These are phyloP conservation scores for Homarus americanus DNA, from an alignment of 1,140 invertebrate species.

Conservation along the genomic window DNA sequence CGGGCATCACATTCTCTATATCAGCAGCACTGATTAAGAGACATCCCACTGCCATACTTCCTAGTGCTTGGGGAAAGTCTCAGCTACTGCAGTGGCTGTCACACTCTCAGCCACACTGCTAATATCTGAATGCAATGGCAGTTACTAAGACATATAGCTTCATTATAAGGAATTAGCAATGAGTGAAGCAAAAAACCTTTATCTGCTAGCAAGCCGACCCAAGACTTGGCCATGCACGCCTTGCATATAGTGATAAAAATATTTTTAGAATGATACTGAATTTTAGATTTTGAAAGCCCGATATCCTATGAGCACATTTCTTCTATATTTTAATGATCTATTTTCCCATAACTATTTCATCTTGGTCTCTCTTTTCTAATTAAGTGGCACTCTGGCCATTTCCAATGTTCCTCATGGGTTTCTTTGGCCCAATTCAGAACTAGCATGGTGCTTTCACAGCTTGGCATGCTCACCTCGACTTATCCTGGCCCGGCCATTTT, in stretches of 20 bases:
- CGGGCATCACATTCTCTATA: background rate
- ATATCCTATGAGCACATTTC: slow-evolving; percentile 49
- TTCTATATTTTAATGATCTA: slow-evolving; percentile 29
- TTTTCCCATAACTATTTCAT: slow-evolving; percentile 1
- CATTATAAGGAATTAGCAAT: background rate
- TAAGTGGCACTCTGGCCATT: slow-evolving; percentile 12
- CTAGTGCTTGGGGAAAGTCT: background rate
- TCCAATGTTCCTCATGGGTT: slow-evolving; percentile 1
- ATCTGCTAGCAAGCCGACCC: slow-evolving; percentile 16
- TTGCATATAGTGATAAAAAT: background rate
- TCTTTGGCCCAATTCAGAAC: slow-evolving; percentile 5
- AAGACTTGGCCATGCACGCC: slow-evolving; percentile 31
- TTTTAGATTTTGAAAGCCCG: slow-evolving; percentile 40
- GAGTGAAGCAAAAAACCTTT: slow-evolving; percentile 16
- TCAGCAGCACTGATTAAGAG: slow-evolving; percentile 5
- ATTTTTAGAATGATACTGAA: background rate
- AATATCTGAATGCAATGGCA: background rate
- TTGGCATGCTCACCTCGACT: slow-evolving; percentile 64
- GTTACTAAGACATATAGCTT: background rate
- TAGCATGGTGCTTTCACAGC: slow-evolving; percentile 61
- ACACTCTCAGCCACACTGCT: background rate
- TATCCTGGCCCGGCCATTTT: slow-evolving; percentile 47
- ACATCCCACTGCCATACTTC: background rate
- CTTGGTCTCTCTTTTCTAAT: background rate
- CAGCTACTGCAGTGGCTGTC: background rate